phyloP scores from a whole-genome alignment of 2,113 vertebrate genomes.

The Rattus rattus region DNA sequence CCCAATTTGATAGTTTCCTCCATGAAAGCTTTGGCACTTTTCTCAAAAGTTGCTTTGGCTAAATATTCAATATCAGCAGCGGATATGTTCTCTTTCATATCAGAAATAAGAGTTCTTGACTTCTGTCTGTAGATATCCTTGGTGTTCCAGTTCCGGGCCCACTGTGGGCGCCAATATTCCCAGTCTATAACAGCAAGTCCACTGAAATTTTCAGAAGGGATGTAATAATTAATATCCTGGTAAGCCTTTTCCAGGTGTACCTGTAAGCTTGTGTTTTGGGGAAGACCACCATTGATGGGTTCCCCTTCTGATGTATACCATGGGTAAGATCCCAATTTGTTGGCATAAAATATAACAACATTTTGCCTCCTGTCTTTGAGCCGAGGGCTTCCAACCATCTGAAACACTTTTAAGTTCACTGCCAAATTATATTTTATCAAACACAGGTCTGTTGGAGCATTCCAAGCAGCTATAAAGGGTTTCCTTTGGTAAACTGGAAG shows the following conservation, averaged over 20 bases:
- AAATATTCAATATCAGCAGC: conserved; percentile 84
- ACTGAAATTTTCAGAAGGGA: conserved; percentile 87
- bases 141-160: conserved; percentile 87
- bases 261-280: conserved; percentile 90
- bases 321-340: conserved; percentile 89
- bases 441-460: conserved; percentile 88
- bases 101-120: conserved; percentile 84
- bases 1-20: conserved; percentile 89
- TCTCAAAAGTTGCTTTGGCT: conserved; percentile 88
- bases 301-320: conserved; percentile 86
- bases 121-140: conserved; percentile 88
- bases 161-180: conserved; percentile 90
- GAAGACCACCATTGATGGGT: conserved; percentile 87
- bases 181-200: conserved; percentile 89
- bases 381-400: conserved; percentile 87
- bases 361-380: conserved; percentile 89
- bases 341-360: conserved; percentile 91
- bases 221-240: conserved; percentile 87
- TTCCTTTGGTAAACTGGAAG: conserved; percentile 87
- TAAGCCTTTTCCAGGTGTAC: conserved; percentile 86
- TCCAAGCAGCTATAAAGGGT: conserved; percentile 90
- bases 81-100: conserved; percentile 86
- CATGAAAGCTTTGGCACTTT: conserved; percentile 89
- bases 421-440: conserved; percentile 86
- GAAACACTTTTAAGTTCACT: conserved; percentile 88